Evolutionary conservation across 2,797 vertebrate species (phyloP), one percentile per base, ranked within the genome.

Genomic region (Anas acuta): DNA sequence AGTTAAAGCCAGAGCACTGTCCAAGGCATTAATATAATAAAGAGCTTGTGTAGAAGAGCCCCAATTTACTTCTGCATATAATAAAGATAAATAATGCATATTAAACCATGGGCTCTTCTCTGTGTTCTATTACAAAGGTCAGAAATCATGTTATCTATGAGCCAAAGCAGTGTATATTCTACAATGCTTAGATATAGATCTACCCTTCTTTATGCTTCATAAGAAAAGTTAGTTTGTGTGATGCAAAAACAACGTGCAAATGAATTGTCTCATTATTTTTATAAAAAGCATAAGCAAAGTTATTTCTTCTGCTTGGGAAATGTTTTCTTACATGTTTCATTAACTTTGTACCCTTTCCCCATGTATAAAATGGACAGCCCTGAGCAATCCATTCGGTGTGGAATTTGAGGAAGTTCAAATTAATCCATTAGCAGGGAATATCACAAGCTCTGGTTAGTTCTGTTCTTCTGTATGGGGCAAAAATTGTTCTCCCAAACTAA

Each of bases 31-130:
- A 86, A 99, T 95, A 25, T 99, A 99, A 18, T 98, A 99, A 93
- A 99, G 98, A 2, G 99, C 99, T 95, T 99, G 99, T 0, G 98
- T 99, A 53, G 99, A 99, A 11, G 99, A 99, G 13, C 99, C 99
- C 99, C 99, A 99, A 85, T 99, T 99, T 73, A 99, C 99, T 85
- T 99, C 99, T 99, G 97, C 69, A 51, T 76, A 69, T 14, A 61
- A 82, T 20, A 54, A 93, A 94, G 77, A 89, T 89, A 94, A 75
- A 96, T 43, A 88, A 45, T 67, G 22, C 39, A 22, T 65, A 62
- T 95, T 88, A 93, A 88, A 54, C 26, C 62, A 4, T 37, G 45
- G 33, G n/a, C 76, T 78, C 82, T 91, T 33, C 35, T 61, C 13
- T 73, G 4, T 20, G 33, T 80, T 72, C 26, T 91, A 2, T 74